Evolutionary conservation across 2,888 invertebrate genomes (phyloP), one percentile per base, ranked within the genome.

Genomic region (Eledona agricola): DNA sequence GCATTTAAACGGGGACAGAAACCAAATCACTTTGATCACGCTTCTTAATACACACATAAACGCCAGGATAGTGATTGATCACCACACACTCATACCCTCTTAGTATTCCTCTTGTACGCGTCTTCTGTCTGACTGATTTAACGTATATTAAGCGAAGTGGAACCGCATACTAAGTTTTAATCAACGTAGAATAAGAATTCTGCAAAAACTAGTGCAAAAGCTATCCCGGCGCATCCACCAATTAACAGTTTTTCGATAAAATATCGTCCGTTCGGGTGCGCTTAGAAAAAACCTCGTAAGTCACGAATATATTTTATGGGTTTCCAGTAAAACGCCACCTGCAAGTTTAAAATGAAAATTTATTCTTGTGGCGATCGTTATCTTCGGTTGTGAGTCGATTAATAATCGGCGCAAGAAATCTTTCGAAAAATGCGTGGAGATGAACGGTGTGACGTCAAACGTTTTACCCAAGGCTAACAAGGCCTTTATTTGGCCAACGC

Each of bases 271-370:
- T 9, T 5, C 7, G 7, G 7, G n/a, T 25, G 32, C 7, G 32
- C 35, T 35, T 35, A 15, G 19, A 35, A 35, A 35, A 20, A 13
- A 15, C 7, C 31, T 20, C 10, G 15, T 43, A 43, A 51, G 35
- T 51, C 51, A 43, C 51, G 17, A 35, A 43, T 51, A 51, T 51
- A 43, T 43, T 51, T 51, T 51, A 51, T 51, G 28, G 38, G 43
- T 51, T 43, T 51, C 16, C 35, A 17, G 34, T 4, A 51, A 51
- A 43, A 50, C 50, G 37, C 22, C 51, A 52, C 51, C 51, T 52
- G 51, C 38, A 31, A 28, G 20, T 37, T 52, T 35, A 52, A 31
- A 37, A 45, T 52, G 45, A 25, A 46, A 52, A 52, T 52, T 35
- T 45, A 52, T 52, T 52, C 51, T 25, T 17, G 23, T 15, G 29